Base-by-base conservation (phyloP, 2,888 invertebrate species). In the Laothoe populi region DNA sequence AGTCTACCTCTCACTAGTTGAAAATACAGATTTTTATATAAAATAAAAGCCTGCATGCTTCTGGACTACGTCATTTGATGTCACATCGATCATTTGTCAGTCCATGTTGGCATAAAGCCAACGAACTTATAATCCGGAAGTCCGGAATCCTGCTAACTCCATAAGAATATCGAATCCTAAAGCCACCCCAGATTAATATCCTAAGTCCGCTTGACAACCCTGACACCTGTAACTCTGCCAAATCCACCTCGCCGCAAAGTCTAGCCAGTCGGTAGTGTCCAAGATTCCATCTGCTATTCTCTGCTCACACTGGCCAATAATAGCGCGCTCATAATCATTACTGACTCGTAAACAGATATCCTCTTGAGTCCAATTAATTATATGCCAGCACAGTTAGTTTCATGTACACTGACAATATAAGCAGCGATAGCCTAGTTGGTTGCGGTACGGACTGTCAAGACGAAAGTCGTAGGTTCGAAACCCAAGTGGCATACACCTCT, bases 341-440 rank as follows among this genome's bases (percentile, higher is more conserved):
- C 73, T 70, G 70, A 42, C 71, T 78, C 75, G 78, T 77, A 78
- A 82, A 81, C 76, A 75, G 73, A 80, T 79, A 82, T 78, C 78
- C 77, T 76, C 73, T 73, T 78, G 74, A 70, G 71, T 71, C 75
- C 74, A 78, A 84, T 80, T 79, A 82, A 81, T 80, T 78, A 81
- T 73, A 70, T 62, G 19, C 64, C 70, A 70, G 70, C 72, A 63
- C 73, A 70, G 64, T 65, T 66, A 69, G 49, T 67, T 42, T 45
- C 23, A 26, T 49, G 24, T 5, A 16, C 21, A 57, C 26, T 35
- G 60, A 57, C 24, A 2, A 38, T 26, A 31, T 48, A 60, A 62
- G n/a, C n/a, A n/a, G n/a, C n/a, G n/a, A n/a, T n/a, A n/a, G n/a
- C n/a, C n/a, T n/a, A n/a, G n/a, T n/a, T n/a, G n/a, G n/a, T n/a